Evolutionary conservation across 1,140 invertebrate genomes (phyloP), one percentile per base, ranked within the genome.

Genomic region (Dolichoris vasculosae): DNA sequence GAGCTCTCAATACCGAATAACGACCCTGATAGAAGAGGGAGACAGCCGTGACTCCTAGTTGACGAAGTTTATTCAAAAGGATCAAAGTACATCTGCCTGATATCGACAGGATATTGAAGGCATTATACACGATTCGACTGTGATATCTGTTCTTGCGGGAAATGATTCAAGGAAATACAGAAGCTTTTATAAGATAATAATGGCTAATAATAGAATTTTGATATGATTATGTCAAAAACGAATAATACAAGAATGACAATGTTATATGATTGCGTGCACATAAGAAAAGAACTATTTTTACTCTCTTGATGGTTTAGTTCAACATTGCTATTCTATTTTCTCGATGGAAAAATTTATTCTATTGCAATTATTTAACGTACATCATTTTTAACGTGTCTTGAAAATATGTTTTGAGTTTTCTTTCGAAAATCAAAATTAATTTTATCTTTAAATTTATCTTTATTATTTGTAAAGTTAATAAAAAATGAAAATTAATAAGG

Each of bases 31-130:
- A 2, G 30, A 13, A 38, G 77, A 7, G 35, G 6, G 55, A 17
- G 32, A n/a, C 81, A 23, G 67, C 26, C 11, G 35, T 59, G 67
- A 75, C 30, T 82, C 26, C 48, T 71, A 32, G 46, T 35, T 38
- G 48, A 35, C 32, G 48, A 79, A 79, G 77, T 63, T 63, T 35
- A 59, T 40, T 81, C 17, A 30, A 55, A 82, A 82, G 51, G 51
- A 63, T 83, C 51, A 35, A 69, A 77, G 73, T 69, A 76, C 59
- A 23, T 35, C 75, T 38, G 83, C 23, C 83, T 78, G 83, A 84
- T 78, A 84, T 78, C 46, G 80, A 84, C 73, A 40, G 83, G 30
- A 77, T 48, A 76, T 83, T 46, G 73, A 83, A 77, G 40, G 48
- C 26, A 82, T 82, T 73, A 82, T 75, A 67, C 38, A 40, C 77